Evolutionary conservation across 2,113 vertebrate species (phyloP).

Genomic region (Emberiza fucata): DNA sequence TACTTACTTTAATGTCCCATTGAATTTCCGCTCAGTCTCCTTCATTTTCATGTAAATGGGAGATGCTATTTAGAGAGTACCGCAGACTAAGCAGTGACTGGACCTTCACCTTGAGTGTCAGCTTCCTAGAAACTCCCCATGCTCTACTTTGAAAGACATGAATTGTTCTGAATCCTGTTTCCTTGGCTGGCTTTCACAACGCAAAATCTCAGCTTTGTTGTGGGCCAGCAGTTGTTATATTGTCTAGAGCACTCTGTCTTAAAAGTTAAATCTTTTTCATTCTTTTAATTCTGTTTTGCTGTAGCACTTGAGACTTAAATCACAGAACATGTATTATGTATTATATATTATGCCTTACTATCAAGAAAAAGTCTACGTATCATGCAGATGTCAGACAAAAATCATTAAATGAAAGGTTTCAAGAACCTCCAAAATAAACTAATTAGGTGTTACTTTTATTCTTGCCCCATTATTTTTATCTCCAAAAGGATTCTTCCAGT

Average conservation of each 20-base stretch:
- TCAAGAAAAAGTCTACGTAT: neutral
- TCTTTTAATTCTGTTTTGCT: neutral
- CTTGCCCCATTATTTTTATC: neutral
- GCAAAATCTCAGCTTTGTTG: neutral
- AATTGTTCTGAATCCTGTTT: neutral
- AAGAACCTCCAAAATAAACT: neutral
- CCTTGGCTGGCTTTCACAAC: neutral
- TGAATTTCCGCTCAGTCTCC: neutral
- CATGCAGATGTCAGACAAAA: neutral
- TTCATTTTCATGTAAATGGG: neutral
- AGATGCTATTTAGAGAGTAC: neutral
- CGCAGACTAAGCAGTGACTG: neutral
- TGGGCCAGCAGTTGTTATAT: neutral
- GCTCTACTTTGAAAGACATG: neutral
- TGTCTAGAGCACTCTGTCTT: neutral
- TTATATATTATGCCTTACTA: neutral
- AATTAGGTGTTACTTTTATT: neutral
- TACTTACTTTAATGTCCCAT: neutral
- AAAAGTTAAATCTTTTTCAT: neutral
- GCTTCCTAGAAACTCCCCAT: neutral
- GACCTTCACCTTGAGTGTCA: neutral
- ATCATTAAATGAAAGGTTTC: neutral
- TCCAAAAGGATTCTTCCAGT: neutral
- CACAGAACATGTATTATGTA: neutral
- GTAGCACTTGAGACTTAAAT: neutral